Percentiles rank a stretch among this genome's conserved stretches.
phyloP scores from a whole-genome alignment of 2,888 invertebrate genomes.

The Agrenia bidenticulata region DNA sequence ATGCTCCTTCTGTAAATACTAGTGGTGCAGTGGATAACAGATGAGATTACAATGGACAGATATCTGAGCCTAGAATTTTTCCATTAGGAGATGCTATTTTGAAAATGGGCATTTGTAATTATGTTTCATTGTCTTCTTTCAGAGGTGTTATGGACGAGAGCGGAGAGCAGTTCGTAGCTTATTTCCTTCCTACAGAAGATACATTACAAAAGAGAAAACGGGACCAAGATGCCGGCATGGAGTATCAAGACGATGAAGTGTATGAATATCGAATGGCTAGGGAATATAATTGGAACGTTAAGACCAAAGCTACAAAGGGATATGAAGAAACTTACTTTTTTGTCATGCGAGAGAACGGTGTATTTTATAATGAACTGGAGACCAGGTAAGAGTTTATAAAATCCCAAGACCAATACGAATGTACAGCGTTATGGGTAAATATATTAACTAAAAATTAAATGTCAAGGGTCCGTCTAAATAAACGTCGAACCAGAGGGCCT shows the following conservation, averaged over 20 bases:
- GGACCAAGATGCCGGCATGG: constrained; percentile 72
- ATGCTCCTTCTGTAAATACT: constrained; percentile 2
- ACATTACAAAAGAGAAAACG: constrained; percentile 84
- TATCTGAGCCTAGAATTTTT: constrained; percentile 31
- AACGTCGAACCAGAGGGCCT: constrained; percentile 79
- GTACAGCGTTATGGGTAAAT: background rate
- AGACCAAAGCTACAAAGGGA: constrained; percentile 90
- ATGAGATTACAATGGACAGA: constrained; percentile 43
- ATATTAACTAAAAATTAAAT: constrained; percentile 1
- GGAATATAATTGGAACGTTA: constrained; percentile 99
- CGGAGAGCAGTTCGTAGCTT: constrained; percentile 98
- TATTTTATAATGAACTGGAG: constrained; percentile 93
- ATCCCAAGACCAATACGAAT: background rate
- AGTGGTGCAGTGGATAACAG: background rate
- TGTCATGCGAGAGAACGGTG: constrained; percentile 83
- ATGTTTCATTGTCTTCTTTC: constrained; percentile 49
- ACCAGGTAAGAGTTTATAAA: constrained; percentile 62
- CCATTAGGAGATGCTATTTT: background rate
- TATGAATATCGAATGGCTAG: constrained; percentile 97
- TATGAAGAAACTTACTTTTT: constrained; percentile 98
- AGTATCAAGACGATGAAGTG: constrained; percentile 84
- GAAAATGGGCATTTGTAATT: background rate
- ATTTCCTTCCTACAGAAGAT: constrained; percentile 92
- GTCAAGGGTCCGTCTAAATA: constrained; percentile 81
- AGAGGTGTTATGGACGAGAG: constrained; percentile 99